Conservation (phyloP, 2,797 vertebrate genomes). For the Valencia hispanica region DNA sequence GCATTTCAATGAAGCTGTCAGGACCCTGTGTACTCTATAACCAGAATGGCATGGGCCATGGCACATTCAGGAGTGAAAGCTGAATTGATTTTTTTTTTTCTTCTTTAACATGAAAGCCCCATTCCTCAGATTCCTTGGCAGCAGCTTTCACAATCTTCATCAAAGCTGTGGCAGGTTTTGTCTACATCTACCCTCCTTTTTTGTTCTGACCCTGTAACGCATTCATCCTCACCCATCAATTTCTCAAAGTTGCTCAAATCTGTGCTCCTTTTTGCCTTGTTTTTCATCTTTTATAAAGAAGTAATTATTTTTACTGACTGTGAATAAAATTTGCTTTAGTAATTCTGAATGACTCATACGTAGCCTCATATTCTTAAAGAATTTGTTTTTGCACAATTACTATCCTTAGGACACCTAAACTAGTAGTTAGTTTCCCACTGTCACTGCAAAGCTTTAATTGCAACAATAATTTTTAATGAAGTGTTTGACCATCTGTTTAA, state of each 20-base stretch:
- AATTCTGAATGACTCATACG: background rate
- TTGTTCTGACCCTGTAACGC: constrained; percentile 56
- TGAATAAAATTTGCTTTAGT: background rate
- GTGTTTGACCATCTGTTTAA: background rate
- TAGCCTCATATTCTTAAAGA: background rate
- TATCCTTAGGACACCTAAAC: background rate
- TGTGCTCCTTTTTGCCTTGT: background rate
- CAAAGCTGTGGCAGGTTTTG: constrained; percentile 46
- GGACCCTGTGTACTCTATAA: constrained; percentile 67
- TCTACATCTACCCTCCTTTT: constrained; percentile 57
- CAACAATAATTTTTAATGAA: background rate
- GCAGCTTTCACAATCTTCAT: constrained; percentile 48
- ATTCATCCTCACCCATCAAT: constrained; percentile 18
- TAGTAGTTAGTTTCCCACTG: background rate
- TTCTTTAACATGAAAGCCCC: constrained; percentile 42
- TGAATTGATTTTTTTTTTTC: constrained; percentile 66
- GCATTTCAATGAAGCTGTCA: constrained; percentile 82
- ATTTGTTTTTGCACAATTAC: background rate
- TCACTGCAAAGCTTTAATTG: background rate
- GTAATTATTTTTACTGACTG: background rate
- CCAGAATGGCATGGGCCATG: constrained; percentile 50
- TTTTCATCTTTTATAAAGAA: constrained; percentile 4
- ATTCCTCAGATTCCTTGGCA: constrained; percentile 57
- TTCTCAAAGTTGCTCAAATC: constrained; percentile 8
- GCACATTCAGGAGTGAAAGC: constrained; percentile 55